phyloP scores from a whole-genome alignment of 2,888 invertebrate genomes.

The Matsumyia berberina region DNA sequence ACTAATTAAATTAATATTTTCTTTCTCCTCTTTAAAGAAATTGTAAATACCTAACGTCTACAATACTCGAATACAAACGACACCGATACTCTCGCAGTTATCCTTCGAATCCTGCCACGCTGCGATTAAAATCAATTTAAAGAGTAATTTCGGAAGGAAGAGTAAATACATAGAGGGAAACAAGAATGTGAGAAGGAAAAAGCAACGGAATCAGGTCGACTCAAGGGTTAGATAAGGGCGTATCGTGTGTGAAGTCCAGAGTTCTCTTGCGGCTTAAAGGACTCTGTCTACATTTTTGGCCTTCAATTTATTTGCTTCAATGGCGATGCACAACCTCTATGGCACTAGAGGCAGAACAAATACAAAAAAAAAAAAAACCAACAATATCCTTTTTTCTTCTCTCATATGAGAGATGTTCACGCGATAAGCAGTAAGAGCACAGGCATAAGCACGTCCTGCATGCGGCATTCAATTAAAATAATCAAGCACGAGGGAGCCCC shows the following conservation, averaged over 20 bases:
- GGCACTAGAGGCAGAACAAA: constrained; percentile 7
- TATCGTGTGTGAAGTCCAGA: constrained; percentile 52
- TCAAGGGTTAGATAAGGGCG: constrained; percentile 59
- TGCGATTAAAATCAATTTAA: constrained; percentile 74
- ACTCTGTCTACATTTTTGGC: constrained; percentile 60
- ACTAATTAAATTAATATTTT: constrained; percentile 68
- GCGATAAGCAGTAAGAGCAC: constrained; percentile 48
- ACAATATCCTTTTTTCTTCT: constrained; percentile 16
- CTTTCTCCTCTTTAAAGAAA: neutral
- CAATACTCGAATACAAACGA: constrained; percentile 4
- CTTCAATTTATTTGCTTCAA: constrained; percentile 63
- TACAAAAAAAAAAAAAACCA: constrained; percentile 25
- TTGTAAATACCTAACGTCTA: neutral
- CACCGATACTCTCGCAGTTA: constrained; percentile 10
- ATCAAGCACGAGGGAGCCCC: constrained; percentile 40
- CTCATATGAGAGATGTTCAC: constrained; percentile 52
- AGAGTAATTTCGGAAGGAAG: constrained; percentile 57
- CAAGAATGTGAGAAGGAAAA: constrained; percentile 3
- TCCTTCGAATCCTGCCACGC: constrained; percentile 50
- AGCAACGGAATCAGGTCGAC: constrained; percentile 61
- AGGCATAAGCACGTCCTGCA: constrained; percentile 47
- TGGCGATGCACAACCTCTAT: constrained; percentile 35
- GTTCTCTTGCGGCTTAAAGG: constrained; percentile 47
- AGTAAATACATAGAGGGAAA: constrained; percentile 9
- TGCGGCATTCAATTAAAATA: constrained; percentile 69